These are phyloP conservation scores for Eulemur rufifrons DNA, from an alignment of 2,113 vertebrate genomes.

Conservation along the genomic window DNA sequence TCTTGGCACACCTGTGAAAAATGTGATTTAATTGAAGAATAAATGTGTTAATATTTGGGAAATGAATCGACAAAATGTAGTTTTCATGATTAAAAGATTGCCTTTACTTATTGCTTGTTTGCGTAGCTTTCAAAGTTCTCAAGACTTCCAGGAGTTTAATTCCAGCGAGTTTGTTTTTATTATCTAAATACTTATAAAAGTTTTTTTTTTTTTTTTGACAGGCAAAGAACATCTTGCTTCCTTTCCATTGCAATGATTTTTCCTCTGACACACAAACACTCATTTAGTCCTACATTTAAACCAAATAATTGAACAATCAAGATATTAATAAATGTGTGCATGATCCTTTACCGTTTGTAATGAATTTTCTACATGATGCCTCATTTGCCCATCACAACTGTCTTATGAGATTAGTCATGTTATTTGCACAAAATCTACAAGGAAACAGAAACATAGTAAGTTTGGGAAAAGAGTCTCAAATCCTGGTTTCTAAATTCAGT, in stretches of 20 bases:
- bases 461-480: background rate
- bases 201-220: background rate
- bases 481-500: background rate
- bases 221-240: background rate
- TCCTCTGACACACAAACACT: background rate
- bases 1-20: constrained; percentile 62
- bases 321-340: background rate
- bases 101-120: constrained; percentile 26
- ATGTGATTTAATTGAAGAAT: constrained; percentile 48
- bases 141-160: constrained; percentile 14
- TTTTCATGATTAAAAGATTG: constrained; percentile 59
- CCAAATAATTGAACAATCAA: background rate
- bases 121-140: background rate
- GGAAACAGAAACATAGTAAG: background rate
- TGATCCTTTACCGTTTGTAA: constrained; percentile 16
- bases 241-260: background rate
- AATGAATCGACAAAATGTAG: constrained; percentile 43
- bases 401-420: background rate
- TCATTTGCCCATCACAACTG: background rate
- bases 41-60: constrained; percentile 60
- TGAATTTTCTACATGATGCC: background rate
- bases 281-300: background rate
- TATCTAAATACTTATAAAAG: background rate
- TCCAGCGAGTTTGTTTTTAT: background rate
- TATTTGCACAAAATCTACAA: background rate